Base-by-base conservation (phyloP, 1,140 invertebrate genomes). In the Brachionus asplanchnoidis region DNA sequence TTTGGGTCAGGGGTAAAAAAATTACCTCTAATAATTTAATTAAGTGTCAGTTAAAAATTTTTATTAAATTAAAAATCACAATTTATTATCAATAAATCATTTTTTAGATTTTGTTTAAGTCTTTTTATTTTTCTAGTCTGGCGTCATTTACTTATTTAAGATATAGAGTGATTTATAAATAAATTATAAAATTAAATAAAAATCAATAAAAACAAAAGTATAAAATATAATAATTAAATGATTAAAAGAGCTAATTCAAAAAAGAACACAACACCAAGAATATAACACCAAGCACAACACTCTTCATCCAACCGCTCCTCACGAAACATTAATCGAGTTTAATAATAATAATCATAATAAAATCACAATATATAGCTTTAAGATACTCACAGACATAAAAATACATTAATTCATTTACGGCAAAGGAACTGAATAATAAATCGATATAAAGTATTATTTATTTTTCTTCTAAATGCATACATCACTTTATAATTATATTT, bases 141-240 rank as follows among this genome's bases (percentile, higher is more conserved):
- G 23, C 53, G 53, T 60, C 20, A 60, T 60, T 23, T 20, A 60
- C 3, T 20, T 5, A 60, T 60, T 53, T 60, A 23, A 60, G 53
- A 60, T 60, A 60, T 60, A 23, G 8, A 60, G 6, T 60, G 20
- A 60, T 60, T 60, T 60, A 60, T 60, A 60, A 60, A 60, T 60
- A 60, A 60, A 60, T 60, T 60, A 60, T 60, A 60, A 23, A 60
- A 60, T 60, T 60, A 60, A 60, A 60, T 60, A 60, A 60, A 60
- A 60, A 60, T 60, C 53, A 60, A 60, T 60, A 60, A 60, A 60
- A 60, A 60, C 53, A 60, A 60, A 60, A 60, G 53, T 60, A 60
- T 60, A 60, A 60, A 60, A 60, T 60, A 60, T 60, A 60, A 36
- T 7, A 36, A 60, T 60, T 60, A 60, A 60, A 60, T 60, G 53